Evolutionary conservation across 2,113 vertebrate genomes (phyloP).

Genomic region (Isurus oxyrinchus): DNA sequence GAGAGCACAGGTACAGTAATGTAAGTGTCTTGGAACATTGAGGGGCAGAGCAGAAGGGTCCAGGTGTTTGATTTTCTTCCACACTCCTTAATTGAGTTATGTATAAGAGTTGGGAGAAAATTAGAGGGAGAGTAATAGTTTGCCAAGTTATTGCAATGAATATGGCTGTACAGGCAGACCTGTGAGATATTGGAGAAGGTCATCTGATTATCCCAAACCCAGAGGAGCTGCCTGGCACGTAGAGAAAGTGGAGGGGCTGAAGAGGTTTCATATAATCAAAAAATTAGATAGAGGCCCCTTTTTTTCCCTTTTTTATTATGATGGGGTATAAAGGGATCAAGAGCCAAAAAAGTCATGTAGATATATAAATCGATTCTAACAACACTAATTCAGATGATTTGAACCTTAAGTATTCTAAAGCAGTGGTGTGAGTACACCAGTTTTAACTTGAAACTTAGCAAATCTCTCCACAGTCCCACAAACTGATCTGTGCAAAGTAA

Average conservation of each 20-base stretch:
- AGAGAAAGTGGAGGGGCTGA: not conserved
- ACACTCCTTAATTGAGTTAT: not conserved
- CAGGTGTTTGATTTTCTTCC: not conserved
- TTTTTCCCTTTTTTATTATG: constrained; percentile 28
- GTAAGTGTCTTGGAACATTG: not conserved
- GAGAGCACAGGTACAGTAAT: not conserved
- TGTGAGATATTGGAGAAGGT: not conserved
- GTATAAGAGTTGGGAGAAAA: not conserved
- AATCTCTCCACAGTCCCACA: not conserved
- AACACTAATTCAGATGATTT: not conserved
- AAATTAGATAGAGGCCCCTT: not conserved
- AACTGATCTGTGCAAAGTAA: not conserved
- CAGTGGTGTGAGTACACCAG: not conserved
- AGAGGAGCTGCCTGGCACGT: not conserved
- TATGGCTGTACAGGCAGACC: not conserved
- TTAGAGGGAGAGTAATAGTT: not conserved
- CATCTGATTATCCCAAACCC: not conserved
- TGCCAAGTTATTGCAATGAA: not conserved
- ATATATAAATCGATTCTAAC: constrained; percentile 34
- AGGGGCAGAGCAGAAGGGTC: too few relatives aligned
- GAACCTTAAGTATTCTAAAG: not conserved
- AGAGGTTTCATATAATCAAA: not conserved
- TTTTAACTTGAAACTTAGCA: not conserved
- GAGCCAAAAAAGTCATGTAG: constrained; percentile 43
- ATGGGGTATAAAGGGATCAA: constrained; percentile 45